Base-by-base conservation (phyloP, 2,113 vertebrate genomes). In the Hydrolagus affinis region DNA sequence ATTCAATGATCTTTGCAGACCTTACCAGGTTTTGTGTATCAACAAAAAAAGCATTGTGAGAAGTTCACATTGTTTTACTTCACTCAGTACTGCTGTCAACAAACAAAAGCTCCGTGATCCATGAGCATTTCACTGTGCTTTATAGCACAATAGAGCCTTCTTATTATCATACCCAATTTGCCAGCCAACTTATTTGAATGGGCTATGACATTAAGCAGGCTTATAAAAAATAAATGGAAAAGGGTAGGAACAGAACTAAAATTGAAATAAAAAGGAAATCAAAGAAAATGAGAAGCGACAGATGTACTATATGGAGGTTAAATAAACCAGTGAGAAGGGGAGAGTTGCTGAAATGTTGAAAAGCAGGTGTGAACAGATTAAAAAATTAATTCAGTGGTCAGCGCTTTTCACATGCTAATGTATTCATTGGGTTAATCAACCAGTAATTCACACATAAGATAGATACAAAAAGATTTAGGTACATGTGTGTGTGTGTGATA, bases 151-250 rank as follows among this genome's bases (percentile, higher is more conserved):
- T 80, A 25, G 12, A 78, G 59, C 57, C 57, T 23, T 75, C 73
- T 75, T 80, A 78, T 78, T 59, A 78, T 60, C 75, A 77, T 19
- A 77, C 19, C 57, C 76, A 80, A 80, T 80, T 80, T 80, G 62
- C 23, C 76, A 80, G 76, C n/a, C 76, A 80, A 80, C 25, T 80
- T 80, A 62, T 62, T 80, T 62, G 60, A 77, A 56, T 60, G 60
- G 75, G 57, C 75, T 59, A 59, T 77, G 75, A 77, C 56, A 77
- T 77, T 75, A 59, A 77, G 75, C 75, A 75, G 32, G 8, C 32
- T 56, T 75, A 75, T 75, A 78, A 21, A 78, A 28, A 78, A 25
- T 62, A 78, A 62, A 62, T 60, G n/a, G 59, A 78, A 78, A 78
- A 59, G 15, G 44, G 56, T 57, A 77, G 75, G 44, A 60, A 77